These are phyloP conservation scores for Pavo muticus DNA, from an alignment of 2,113 vertebrate genomes.

Conservation along the genomic window DNA sequence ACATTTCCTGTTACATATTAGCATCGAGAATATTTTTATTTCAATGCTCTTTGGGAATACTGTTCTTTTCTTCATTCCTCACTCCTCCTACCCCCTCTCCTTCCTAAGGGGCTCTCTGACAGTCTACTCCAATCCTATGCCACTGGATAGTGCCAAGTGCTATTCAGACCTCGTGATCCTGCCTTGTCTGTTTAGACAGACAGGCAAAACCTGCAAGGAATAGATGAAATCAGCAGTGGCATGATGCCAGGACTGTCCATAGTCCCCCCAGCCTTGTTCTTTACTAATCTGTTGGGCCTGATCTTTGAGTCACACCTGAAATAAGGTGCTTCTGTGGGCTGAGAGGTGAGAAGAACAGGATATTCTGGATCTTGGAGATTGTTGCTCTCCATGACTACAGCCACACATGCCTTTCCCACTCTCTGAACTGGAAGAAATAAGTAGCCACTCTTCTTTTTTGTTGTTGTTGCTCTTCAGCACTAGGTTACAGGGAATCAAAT, in stretches of 20 bases:
- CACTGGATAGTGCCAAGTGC: neutral
- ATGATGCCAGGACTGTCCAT: neutral
- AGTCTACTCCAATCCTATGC: neutral
- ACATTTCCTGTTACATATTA: neutral
- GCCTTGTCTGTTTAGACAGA: neutral
- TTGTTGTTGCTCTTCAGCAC: neutral
- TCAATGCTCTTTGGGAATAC: neutral
- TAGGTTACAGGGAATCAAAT: neutral
- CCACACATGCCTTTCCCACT: neutral
- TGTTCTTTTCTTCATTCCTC: neutral
- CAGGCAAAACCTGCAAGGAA: neutral
- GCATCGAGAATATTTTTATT: neutral
- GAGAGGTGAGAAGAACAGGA: neutral
- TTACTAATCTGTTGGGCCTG: neutral
- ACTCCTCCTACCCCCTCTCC: neutral
- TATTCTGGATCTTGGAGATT: neutral
- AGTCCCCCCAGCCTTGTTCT: neutral
- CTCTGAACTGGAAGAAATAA: neutral
- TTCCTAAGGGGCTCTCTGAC: neutral
- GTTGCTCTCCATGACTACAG: neutral
- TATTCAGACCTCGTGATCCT: neutral
- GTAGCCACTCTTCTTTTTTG: neutral
- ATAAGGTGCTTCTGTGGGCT: neutral
- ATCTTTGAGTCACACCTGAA: neutral
- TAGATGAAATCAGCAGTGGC: accelerated